Conservation (phyloP, 64 coral and sea anemone genomes). For the Montipora efflorescens region DNA sequence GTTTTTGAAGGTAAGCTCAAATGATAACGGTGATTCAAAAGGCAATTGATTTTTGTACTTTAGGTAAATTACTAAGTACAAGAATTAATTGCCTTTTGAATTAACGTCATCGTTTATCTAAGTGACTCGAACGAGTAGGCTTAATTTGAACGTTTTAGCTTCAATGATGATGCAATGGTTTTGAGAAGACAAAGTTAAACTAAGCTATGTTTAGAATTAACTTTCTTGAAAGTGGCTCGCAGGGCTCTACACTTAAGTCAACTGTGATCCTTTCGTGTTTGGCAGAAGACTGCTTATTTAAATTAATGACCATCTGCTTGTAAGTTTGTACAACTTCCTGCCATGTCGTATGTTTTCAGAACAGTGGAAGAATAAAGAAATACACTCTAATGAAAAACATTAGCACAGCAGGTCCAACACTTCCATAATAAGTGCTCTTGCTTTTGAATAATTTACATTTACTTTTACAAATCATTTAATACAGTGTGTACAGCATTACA, state of each 20-base stretch:
- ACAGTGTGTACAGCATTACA: too few species aligned
- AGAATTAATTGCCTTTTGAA: too few species aligned
- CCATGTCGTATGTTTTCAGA: not conserved
- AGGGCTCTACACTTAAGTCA: too few species aligned
- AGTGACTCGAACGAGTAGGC: too few species aligned
- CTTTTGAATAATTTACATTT: not conserved
- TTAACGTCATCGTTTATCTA: too few species aligned
- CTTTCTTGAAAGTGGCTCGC: too few species aligned
- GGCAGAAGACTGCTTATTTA: too few species aligned
- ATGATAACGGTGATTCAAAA: too few species aligned
- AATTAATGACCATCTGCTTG: not conserved
- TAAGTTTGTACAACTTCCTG: not conserved
- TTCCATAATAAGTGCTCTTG: not conserved
- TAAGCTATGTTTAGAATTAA: not conserved
- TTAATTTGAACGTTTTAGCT: not conserved
- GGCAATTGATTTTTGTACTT: too few species aligned
- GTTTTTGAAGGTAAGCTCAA: conserved; percentile 2
- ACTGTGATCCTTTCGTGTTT: too few species aligned
- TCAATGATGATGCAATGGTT: not conserved
- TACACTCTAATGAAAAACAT: not conserved
- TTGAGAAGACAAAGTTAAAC: not conserved
- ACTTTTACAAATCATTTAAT: not conserved
- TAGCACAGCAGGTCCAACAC: not conserved
- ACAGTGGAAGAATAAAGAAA: not conserved
- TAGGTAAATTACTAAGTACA: too few species aligned